These are phyloP conservation scores for Myotis findleyi DNA, from an alignment of 2,797 vertebrate species.

Conservation along the genomic window DNA sequence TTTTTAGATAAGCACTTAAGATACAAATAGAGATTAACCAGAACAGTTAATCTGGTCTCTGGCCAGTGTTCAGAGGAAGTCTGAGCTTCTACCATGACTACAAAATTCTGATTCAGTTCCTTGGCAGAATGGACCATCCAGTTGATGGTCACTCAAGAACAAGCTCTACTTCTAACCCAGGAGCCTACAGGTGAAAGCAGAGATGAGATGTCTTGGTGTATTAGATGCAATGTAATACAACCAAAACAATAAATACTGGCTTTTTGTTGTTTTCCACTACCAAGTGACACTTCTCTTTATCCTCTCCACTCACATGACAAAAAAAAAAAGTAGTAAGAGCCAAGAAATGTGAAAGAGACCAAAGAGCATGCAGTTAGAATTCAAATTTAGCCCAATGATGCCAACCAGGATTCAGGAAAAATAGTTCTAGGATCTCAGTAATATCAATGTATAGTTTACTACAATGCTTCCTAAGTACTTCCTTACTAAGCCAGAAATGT, in stretches of 20 bases:
- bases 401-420: background rate
- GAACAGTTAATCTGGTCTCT: background rate
- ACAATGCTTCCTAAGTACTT: background rate
- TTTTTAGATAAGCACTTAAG: constrained; percentile 22
- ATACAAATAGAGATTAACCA: background rate
- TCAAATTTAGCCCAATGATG: background rate
- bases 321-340: background rate
- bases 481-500: background rate
- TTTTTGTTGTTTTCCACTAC: constrained; percentile 7
- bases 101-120: background rate
- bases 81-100: background rate
- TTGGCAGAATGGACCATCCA: background rate
- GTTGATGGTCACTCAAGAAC: background rate
- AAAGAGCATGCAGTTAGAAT: background rate
- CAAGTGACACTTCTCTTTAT: background rate
- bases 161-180: background rate
- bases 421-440: background rate
- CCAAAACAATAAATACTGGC: background rate
- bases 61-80: background rate
- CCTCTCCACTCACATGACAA: background rate
- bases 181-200: background rate
- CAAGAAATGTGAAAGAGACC: constrained; percentile 4
- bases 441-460: background rate
- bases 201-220: background rate
- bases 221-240: background rate